phyloP scores from a whole-genome alignment of 2,797 vertebrate genomes.

The Hydrocynus forskahlii region DNA sequence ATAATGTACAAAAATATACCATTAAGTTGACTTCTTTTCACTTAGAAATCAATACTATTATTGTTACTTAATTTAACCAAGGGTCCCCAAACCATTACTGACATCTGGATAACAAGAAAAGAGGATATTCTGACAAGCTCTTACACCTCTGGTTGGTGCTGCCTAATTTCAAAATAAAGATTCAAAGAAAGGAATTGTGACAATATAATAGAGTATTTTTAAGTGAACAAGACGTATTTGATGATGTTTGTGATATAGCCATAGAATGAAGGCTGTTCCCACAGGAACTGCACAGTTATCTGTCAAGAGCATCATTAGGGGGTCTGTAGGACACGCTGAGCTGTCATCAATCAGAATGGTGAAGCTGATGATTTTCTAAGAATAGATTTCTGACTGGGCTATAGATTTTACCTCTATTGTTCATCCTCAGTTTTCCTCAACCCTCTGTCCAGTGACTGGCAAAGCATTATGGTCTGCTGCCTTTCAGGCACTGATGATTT shows the following conservation, averaged over 20 bases:
- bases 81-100: no score
- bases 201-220: neutral
- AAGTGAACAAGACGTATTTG: neutral
- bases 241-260: neutral
- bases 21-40: no score
- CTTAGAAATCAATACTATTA: no score
- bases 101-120: no score
- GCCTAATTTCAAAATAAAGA: no score
- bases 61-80: no score
- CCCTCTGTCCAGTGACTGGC: neutral
- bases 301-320: neutral
- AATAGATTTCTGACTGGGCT: neutral
- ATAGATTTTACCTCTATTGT: neutral
- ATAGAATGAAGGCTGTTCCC: neutral
- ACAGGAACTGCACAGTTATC: neutral
- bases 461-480: neutral
- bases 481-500: neutral
- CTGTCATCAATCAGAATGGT: neutral
- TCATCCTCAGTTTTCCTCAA: neutral
- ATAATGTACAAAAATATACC: no score
- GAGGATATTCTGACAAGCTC: no score
- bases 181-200: no score
- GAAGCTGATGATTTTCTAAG: neutral
- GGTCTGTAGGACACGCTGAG: neutral
- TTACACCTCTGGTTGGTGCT: no score